Evolutionary conservation across 2,113 vertebrate genomes (phyloP), one percentile per base, ranked within the genome.

Genomic region (Platichthys stellatus): DNA sequence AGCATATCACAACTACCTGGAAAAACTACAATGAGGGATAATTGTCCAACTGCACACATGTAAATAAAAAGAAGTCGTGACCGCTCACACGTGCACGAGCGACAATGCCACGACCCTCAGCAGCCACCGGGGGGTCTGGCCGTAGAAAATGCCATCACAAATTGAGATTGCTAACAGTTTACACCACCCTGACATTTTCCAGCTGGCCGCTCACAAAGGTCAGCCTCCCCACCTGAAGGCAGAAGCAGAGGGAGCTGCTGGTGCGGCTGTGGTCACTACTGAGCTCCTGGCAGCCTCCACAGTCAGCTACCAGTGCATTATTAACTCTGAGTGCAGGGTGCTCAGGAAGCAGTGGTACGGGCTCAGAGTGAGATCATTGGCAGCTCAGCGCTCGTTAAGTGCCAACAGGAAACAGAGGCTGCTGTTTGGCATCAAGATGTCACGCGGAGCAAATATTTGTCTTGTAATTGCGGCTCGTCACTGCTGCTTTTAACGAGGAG

Each of bases 121-220:
- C 28, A 69, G 51, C 49, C 10, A 68, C 89, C 82, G 7, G 26
- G 51, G 85, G 81, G 72, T 64, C 76, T 66, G 76, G 82, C 81
- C 81, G 74, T 58, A 85, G 62, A 88, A 94, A 93, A 91, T 91
- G 85, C 85, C 89, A 92, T 83, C 74, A 18, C 81, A 88, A 90
- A 90, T 86, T 84, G 86, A 90, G 89, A 94, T 86, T 58, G 78
- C 78, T 86, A 89, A 93, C 83, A 89, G 86, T 92, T 92, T 81
- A 78, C 63, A 23, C 78, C 40, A 67, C 60, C 56, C 82, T 92
- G 92, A 91, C 93, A 92, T 93, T 94, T 92, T 85, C 77, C 76
- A 78, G 72, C 83, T 80, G 84, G 85, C 70, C 72, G 66, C 78
- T 73, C 76, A 74, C 73, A 92, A 94, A 93, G 92, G 89, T 92